Evolutionary conservation across 2,113 vertebrate genomes (phyloP), one percentile per base, ranked within the genome.

Genomic region (Sander vitreus): DNA sequence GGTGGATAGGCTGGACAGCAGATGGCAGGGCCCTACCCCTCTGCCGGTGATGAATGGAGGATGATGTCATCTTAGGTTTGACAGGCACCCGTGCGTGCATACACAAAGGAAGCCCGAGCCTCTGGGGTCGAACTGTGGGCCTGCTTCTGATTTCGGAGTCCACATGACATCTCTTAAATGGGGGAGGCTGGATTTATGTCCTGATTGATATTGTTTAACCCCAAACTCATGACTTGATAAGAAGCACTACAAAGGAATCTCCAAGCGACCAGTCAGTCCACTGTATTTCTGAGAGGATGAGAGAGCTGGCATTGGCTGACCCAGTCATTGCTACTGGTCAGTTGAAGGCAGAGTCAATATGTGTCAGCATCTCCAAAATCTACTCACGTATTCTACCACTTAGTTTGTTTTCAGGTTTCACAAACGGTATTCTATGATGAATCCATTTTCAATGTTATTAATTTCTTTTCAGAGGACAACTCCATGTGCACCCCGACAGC

Each of bases 401-500:
- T 39, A 25, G 45, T 30, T 14, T 45, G 15, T 58, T 73, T 59
- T 36, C 15, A 36, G 14, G 36, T 74, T 73, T n/a, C 48, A 36
- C 23, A n/a, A 71, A 62, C 16, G 47, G 16, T 39, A 7, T 57
- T 64, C 62, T 57, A 13, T 33, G 14, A 65, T 60, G 23, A 43
- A 70, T 73, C 5, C 12, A 1, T 50, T 54, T 25, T 39, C n/a
- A 68, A 6, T 78, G 48, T 51, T n/a, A 6, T 76, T 45, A 23
- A 76, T 83, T 76, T 88, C 64, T 80, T 83, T 78, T 57, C 97
- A 99, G 98, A 99, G 93, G 98, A 99, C 95, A 97, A 96, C 94
- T 95, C 95, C 15, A 95, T 99, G 96, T 99, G 97, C 93, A 99
- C 97, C 92, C 97, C 98, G 80, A 99, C 97, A 57, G 97, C 98